These are phyloP conservation scores for Hanleya hanleyi DNA, from an alignment of 2,888 invertebrate genomes.

Conservation along the genomic window DNA sequence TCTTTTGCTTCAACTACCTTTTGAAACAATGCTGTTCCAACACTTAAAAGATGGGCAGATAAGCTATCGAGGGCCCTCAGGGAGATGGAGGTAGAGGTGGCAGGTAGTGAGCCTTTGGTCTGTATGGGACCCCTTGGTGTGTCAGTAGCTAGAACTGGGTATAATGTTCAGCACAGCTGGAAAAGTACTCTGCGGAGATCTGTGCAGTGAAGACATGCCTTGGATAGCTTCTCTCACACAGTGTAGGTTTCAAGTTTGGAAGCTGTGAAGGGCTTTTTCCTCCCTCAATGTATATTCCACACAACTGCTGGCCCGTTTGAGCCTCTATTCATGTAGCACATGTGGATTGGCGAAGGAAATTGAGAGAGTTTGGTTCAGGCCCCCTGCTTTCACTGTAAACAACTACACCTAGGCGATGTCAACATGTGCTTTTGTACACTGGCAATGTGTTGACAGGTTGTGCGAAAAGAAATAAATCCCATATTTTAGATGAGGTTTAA, in stretches of 20 bases:
- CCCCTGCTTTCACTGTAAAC: not conserved
- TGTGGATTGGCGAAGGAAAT: not conserved
- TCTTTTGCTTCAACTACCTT: no score
- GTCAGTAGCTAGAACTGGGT: no score
- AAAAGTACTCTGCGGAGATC: not conserved
- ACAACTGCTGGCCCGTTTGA: not conserved
- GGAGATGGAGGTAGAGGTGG: no score
- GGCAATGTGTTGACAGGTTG: not conserved
- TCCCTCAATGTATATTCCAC: not conserved
- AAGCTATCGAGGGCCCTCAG: no score
- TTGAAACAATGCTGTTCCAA: no score
- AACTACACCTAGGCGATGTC: not conserved
- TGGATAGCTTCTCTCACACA: not conserved
- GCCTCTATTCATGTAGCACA: not conserved
- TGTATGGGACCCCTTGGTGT: no score
- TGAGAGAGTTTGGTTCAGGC: not conserved
- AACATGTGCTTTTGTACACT: not conserved
- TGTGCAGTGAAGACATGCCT: not conserved
- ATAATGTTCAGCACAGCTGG: not conserved
- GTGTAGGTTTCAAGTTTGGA: not conserved
- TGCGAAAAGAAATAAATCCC: not conserved
- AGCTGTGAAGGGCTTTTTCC: not conserved
- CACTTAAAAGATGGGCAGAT: no score
- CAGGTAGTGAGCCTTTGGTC: no score
- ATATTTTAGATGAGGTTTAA: no score